A percentile compares a stretch with the other conserved stretches of the same genome.
Conservation (phyloP, 30 jellyfish, hydroid and myxozoan species). For the Nemopilema nomurai region DNA sequence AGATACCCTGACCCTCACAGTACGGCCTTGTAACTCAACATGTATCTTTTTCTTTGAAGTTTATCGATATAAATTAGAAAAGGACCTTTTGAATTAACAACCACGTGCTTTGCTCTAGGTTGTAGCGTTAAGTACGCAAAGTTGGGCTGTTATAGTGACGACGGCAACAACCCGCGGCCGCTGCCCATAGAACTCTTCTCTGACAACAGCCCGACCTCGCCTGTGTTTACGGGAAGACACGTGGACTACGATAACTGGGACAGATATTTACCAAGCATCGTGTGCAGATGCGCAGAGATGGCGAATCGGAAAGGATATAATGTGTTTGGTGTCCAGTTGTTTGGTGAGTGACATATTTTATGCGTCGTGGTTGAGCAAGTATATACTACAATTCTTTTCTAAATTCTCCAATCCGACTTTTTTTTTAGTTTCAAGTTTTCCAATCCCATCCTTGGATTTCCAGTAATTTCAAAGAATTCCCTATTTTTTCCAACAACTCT, state of each 20-base stretch:
- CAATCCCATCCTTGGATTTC: too few species aligned
- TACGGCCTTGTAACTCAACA: too few species aligned
- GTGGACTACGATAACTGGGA: constrained; percentile 85
- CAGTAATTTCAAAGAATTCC: too few species aligned
- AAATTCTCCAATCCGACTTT: too few species aligned
- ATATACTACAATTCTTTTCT: too few species aligned
- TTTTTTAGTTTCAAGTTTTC: too few species aligned
- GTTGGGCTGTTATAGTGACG: constrained; percentile 93
- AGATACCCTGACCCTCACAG: too few species aligned
- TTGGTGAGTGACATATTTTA: constrained; percentile 66
- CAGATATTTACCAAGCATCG: constrained; percentile 66
- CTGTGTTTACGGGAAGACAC: constrained; percentile 67
- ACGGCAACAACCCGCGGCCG: constrained; percentile 90
- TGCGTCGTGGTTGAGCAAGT: too few species aligned
- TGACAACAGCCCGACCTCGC: constrained; percentile 63
- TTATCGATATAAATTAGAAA: not conserved
- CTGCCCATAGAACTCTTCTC: constrained; percentile 79
- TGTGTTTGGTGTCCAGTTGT: constrained; percentile 81
- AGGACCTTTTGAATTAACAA: not conserved
- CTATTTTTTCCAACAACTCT: too few species aligned
- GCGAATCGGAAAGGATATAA: constrained; percentile 65
- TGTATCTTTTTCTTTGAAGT: not conserved
- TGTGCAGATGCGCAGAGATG: constrained; percentile 90
- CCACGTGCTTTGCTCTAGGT: constrained; percentile 36
- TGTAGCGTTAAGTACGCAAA: constrained; percentile 84